Evolutionary conservation across 2,797 vertebrate genomes (phyloP).

Genomic region (Acropternis orthonyx): DNA sequence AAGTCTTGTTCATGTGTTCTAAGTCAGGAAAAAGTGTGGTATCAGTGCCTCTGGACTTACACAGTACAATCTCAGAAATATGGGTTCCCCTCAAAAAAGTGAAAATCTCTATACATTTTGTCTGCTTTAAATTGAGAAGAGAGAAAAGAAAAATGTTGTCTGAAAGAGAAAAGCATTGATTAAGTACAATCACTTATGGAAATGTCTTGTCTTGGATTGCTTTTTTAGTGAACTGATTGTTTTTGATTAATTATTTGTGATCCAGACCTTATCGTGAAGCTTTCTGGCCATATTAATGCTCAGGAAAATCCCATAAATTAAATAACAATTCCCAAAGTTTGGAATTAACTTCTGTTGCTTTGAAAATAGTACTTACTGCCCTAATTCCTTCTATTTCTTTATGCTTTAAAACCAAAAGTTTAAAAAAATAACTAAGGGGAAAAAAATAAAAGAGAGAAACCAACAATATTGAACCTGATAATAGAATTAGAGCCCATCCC

Average conservation of each 20-base stretch:
- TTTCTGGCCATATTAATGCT: neutral
- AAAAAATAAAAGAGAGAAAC: neutral
- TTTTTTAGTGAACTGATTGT: neutral
- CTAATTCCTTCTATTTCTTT: neutral
- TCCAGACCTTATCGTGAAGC: neutral
- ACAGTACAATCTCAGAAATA: neutral
- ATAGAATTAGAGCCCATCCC: neutral
- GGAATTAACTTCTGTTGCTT: neutral
- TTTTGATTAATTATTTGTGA: constrained; percentile 1
- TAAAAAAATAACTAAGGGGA: neutral
- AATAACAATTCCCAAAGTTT: neutral
- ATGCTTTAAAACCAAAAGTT: neutral
- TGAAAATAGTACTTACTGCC: neutral
- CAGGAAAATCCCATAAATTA: neutral
- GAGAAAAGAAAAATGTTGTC: neutral
- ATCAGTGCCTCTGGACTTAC: neutral
- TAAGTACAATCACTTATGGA: neutral
- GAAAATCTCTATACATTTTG: neutral
- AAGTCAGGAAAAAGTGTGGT: neutral
- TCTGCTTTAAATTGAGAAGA: neutral
- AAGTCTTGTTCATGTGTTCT: neutral
- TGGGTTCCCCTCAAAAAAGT: neutral
- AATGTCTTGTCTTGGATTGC: neutral
- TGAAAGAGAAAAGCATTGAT: neutral
- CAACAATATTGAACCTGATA: neutral